Evolutionary conservation across 1,140 invertebrate species (phyloP).

Genomic region (Melipona quadrifasciata): DNA sequence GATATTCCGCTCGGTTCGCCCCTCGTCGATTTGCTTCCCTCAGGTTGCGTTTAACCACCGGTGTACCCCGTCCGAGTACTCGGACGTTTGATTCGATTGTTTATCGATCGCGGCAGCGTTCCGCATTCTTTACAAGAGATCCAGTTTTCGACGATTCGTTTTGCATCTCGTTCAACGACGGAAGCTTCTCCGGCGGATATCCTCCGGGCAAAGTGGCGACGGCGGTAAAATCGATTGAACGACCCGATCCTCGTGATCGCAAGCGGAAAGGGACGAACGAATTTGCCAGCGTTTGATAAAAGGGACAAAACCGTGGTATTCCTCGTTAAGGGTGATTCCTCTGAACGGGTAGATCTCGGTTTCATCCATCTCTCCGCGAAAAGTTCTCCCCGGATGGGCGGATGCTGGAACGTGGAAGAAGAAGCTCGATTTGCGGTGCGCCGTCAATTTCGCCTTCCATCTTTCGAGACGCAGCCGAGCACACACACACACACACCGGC

Average conservation of each 20-base stretch:
- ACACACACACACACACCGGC: neutral
- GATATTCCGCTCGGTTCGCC: slow-evolving; percentile 43
- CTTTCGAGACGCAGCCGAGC: slow-evolving; percentile 22
- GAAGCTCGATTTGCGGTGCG: slow-evolving; percentile 26
- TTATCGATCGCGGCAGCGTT: neutral
- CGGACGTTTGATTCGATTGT: neutral
- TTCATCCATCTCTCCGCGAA: slow-evolving; percentile 7
- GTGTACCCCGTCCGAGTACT: neutral
- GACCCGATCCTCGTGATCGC: no score
- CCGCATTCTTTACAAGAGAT: neutral
- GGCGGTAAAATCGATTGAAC: neutral
- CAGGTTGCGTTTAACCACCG: slow-evolving; percentile 4
- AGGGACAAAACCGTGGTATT: slow-evolving; percentile 16
- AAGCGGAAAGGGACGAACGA: neutral
- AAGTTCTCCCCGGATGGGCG: slow-evolving; percentile 1
- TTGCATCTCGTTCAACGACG: neutral
- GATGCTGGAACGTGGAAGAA: slow-evolving; percentile 19
- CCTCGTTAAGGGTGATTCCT: slow-evolving; percentile 37
- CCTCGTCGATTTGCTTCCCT: slow-evolving; percentile 12
- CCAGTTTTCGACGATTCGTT: neutral
- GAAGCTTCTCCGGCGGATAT: neutral
- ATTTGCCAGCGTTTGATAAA: slow-evolving; percentile 13
- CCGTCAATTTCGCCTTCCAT: slow-evolving; percentile 44
- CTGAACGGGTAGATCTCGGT: slow-evolving; percentile 24
- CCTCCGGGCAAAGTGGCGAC: no score